Conservation (phyloP, 2,888 invertebrate genomes). For the Arrhopalites spinosus region DNA sequence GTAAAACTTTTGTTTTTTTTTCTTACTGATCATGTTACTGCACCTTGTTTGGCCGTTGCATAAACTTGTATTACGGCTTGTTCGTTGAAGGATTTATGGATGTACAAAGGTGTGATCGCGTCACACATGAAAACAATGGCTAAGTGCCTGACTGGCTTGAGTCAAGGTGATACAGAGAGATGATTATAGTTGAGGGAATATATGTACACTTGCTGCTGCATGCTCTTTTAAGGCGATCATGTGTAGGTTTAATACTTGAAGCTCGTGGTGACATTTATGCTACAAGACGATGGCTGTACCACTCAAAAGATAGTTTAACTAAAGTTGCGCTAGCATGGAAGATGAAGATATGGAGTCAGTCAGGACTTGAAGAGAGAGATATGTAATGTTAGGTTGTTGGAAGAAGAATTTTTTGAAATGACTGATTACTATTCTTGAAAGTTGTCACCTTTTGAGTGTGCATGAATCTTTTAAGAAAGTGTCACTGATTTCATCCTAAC, state of each 20-base stretch:
- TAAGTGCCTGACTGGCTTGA: not conserved
- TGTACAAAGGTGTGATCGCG: constrained; percentile 22
- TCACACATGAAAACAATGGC: constrained; percentile 25
- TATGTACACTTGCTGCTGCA: not conserved
- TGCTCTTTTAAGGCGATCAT: constrained; percentile 10
- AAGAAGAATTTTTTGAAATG: constrained; percentile 8
- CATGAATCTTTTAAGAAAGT: constrained; percentile 19
- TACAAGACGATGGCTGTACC: not conserved
- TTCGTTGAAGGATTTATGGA: constrained; percentile 26
- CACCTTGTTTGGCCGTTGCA: constrained; percentile 20
- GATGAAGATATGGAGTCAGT: not conserved
- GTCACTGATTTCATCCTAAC: constrained; percentile 14
- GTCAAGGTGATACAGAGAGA: constrained; percentile 15
- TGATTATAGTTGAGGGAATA: constrained; percentile 2
- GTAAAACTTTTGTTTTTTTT: constrained; percentile 6
- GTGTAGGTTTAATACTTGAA: not conserved
- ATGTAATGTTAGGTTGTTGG: not conserved
- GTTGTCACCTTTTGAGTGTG: constrained; percentile 18
- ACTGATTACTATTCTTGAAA: constrained; percentile 29
- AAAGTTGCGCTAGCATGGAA: not conserved
- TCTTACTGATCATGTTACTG: constrained; percentile 17
- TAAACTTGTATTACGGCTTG: constrained; percentile 25
- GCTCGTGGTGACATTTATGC: not conserved
- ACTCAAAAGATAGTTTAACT: no score
- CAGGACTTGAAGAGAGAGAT: not conserved